Evolutionary conservation across 2,113 vertebrate genomes (phyloP).

Genomic region (Piliocolobus tephrosceles): DNA sequence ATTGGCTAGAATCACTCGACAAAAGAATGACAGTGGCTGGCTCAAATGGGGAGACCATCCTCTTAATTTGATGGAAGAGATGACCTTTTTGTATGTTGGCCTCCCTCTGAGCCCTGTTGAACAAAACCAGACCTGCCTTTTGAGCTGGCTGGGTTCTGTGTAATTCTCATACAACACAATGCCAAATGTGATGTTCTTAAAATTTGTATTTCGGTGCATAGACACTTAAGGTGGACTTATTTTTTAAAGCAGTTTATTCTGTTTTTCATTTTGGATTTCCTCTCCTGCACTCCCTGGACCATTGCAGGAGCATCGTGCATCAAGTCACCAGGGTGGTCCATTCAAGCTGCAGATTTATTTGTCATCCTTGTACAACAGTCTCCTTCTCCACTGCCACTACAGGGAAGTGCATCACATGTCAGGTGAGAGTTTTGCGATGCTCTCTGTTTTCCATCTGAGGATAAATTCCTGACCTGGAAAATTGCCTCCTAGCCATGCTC

Average conservation of each 20-base stretch:
- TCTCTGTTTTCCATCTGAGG: constrained; percentile 35
- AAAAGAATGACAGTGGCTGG: background rate
- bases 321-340: constrained; percentile 66
- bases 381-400: constrained; percentile 18
- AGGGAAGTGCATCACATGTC: constrained; percentile 71
- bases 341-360: constrained; percentile 77
- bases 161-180: background rate
- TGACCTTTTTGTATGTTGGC: background rate
- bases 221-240: background rate
- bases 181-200: background rate
- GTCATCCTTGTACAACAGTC: constrained; percentile 35
- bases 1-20: background rate
- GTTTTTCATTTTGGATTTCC: constrained; percentile 69
- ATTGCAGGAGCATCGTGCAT: constrained; percentile 65
- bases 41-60: background rate
- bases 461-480: constrained; percentile 3
- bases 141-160: background rate
- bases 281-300: constrained; percentile 62
- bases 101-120: background rate
- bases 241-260: constrained; percentile 58
- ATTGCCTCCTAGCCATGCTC: background rate
- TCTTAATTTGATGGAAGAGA: constrained; percentile 18
- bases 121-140: constrained; percentile 34
- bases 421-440: constrained; percentile 79
- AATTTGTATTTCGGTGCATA: background rate